Conservation (phyloP, 2,113 vertebrate species). For the Neolamprologus variostigma region DNA sequence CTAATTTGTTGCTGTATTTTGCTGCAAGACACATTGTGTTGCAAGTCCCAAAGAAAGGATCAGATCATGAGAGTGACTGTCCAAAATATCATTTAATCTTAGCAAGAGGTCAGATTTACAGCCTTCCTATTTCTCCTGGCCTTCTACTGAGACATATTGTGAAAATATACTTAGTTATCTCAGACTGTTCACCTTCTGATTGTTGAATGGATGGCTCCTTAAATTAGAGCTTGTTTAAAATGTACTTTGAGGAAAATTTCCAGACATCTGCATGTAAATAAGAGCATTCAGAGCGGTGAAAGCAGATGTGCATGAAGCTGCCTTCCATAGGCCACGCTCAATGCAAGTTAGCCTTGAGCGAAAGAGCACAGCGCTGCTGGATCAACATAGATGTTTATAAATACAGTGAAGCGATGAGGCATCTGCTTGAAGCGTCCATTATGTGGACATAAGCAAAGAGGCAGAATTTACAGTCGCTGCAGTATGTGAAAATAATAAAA, state of each 20-base stretch:
- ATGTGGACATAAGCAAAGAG: background rate
- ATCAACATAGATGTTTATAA: constrained; percentile 31
- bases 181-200: background rate
- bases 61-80: background rate
- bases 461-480: background rate
- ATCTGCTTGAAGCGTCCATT: background rate
- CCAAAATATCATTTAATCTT: background rate
- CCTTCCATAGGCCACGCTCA: background rate
- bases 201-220: background rate
- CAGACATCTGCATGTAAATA: background rate
- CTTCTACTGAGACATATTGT: background rate
- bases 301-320: background rate
- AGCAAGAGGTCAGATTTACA: background rate
- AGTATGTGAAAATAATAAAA: constrained; percentile 23
- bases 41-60: background rate
- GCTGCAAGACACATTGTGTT: background rate
- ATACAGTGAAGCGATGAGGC: background rate
- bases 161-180: background rate
- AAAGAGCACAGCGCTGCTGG: background rate
- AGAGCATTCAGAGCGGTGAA: background rate
- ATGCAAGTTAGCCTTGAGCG: constrained; percentile 27
- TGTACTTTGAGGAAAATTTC: background rate
- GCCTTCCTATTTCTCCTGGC: background rate
- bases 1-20: background rate
- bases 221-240: background rate